Base-by-base conservation (phyloP, 1,140 invertebrate species). In the Sycobia sp. region DNA sequence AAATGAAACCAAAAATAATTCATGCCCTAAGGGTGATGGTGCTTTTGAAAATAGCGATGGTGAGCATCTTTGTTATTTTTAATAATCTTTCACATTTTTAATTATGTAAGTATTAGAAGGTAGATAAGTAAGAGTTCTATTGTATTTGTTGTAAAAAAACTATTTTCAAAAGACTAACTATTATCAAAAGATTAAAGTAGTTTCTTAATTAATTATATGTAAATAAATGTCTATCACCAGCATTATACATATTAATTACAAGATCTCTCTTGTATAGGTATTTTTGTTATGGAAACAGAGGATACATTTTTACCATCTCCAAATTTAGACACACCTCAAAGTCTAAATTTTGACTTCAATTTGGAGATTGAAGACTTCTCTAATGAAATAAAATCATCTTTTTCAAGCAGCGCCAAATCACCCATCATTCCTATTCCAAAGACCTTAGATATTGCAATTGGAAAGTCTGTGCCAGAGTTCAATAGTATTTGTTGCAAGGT, bases 201-300 rank as follows among this genome's bases (percentile, higher is more conserved):
- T n/a, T n/a, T n/a, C n/a, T n/a, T n/a, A n/a, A n/a, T n/a, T n/a
- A n/a, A n/a, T n/a, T n/a, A n/a, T n/a, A n/a, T n/a, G n/a, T n/a
- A n/a, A n/a, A n/a, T n/a, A n/a, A n/a, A n/a, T n/a, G n/a, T n/a
- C n/a, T n/a, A n/a, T n/a, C n/a, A n/a, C n/a, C n/a, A n/a, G n/a
- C n/a, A n/a, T n/a, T n/a, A n/a, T n/a, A n/a, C n/a, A n/a, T n/a
- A n/a, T n/a, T n/a, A n/a, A n/a, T 9, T 39, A 9, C 13, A 39
- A 39, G 3, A 39, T 14, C n/a, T 39, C n/a, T n/a, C n/a, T 32
- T 5, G 20, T 51, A 22, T 65, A 81, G 81, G 85, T 68, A 78
- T 86, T 32, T 86, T 85, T 68, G 71, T 83, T 29, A 84, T 86
- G 76, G 85, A 90, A 75, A 76, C 86, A 69, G 84, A 89, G 77